Base-by-base conservation (phyloP, 2,888 invertebrate species). In the Papilio gigon region DNA sequence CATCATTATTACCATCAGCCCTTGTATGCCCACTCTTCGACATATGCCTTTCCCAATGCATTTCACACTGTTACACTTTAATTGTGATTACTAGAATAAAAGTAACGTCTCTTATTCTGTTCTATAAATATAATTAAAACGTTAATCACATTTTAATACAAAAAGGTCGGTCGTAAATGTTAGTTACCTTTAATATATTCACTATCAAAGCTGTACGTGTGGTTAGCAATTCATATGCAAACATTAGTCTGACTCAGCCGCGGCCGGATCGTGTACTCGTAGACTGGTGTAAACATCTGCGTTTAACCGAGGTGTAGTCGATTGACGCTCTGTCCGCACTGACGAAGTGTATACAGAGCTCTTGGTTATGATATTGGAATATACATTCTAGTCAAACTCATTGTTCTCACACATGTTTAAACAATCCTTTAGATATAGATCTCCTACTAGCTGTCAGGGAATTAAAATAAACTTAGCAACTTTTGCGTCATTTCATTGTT, bases 291-390 rank as follows among this genome's bases (percentile, higher is more conserved):
- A 85, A 86, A 86, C 82, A 83, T 74, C 71, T 74, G 78, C 71
- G 78, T 72, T 76, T 76, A 73, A 73, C 75, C 67, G 72, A 63
- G 73, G 65, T 72, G 62, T 77, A 71, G 74, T 73, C 84, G 82
- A 88, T 84, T 83, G 87, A 85, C 81, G 82, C 77, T 75, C 47
- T 22, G 22, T 47, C 22, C 22, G 72, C 78, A 77, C 82, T 80
- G 84, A 84, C 83, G 80, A 82, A 70, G 25, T 87, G 86, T 88
- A 87, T 87, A 87, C 77, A 75, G 78, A 80, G 77, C 71, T 77
- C 72, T 67, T 72, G 30, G 60, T 66, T 66, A 47, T 47, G 12
- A 22, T 35, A 59, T 64, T 76, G 71, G 73, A 77, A 79, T 79
- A 79, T 71, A 37, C 22, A 22, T 35, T 72, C 72, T 71, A 77